A percentile compares a stretch with the other conserved stretches of the same genome.
phyloP scores from a whole-genome alignment of 2,113 vertebrate species.

The Euleptes europaea region DNA sequence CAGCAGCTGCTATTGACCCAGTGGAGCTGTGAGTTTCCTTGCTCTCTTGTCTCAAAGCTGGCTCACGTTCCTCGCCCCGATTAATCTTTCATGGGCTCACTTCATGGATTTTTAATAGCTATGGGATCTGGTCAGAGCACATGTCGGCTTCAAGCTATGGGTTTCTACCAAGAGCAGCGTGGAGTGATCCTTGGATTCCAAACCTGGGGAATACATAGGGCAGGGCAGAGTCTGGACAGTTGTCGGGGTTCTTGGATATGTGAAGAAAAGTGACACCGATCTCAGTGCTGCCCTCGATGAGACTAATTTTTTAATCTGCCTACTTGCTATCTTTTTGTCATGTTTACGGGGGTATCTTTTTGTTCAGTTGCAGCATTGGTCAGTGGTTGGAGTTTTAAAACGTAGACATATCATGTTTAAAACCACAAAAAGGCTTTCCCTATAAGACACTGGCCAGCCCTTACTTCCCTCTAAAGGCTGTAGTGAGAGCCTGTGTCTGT shows the following conservation, averaged over 20 bases:
- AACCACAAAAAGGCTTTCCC: not conserved
- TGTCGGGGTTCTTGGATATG: not conserved
- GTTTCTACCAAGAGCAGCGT: not conserved
- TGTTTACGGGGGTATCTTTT: not conserved
- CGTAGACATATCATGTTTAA: not conserved
- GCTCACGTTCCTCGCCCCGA: conserved; percentile 1
- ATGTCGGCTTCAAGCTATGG: accelerated
- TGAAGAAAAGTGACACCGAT: too few relatives aligned
- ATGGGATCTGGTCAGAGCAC: not conserved
- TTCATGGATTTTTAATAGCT: conserved; percentile 20
- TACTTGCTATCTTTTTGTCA: not conserved
- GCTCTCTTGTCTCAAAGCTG: not conserved
- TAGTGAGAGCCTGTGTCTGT: too few relatives aligned
- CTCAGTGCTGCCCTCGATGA: not conserved
- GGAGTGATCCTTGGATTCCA: not conserved
- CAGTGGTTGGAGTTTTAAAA: not conserved
- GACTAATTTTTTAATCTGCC: not conserved
- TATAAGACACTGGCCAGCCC: too few relatives aligned
- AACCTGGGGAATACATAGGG: not conserved
- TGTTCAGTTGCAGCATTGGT: not conserved
- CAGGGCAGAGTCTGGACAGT: not conserved
- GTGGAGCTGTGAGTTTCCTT: not conserved
- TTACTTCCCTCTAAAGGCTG: too few relatives aligned
- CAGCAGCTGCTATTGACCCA: not conserved
- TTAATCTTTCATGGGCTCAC: conserved; percentile 1